These are phyloP conservation scores for Odontocolon sp. DNA, from an alignment of 2,888 invertebrate genomes.

Conservation along the genomic window DNA sequence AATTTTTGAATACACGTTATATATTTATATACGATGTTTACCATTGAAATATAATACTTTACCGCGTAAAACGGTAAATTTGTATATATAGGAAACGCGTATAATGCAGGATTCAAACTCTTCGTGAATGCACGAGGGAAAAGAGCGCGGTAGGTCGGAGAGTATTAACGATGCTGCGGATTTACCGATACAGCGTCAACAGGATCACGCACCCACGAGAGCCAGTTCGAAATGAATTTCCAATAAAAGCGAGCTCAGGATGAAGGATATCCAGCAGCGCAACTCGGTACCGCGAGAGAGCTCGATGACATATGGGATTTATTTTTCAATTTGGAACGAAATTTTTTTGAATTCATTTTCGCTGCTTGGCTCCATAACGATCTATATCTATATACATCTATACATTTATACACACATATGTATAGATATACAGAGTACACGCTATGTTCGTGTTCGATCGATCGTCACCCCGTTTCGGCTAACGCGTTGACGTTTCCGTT, in stretches of 20 bases:
- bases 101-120: not conserved
- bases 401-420: too few species aligned
- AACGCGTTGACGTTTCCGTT: too few species aligned
- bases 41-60: not conserved
- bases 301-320: conserved; percentile 58
- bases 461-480: not conserved
- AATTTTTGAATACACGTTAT: too few species aligned
- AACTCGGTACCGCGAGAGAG: conserved; percentile 36
- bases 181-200: conserved; percentile 37
- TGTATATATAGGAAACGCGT: not conserved
- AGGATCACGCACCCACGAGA: not conserved
- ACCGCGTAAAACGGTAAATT: not conserved
- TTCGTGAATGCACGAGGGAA: not conserved
- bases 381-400: not conserved
- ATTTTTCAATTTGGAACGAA: conserved; percentile 61
- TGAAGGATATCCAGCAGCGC: conserved; percentile 42
- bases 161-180: conserved; percentile 51
- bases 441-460: conserved; percentile 1
- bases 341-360: not conserved
- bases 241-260: conserved; percentile 64
- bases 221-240: conserved; percentile 61
- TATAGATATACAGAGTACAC: not conserved
- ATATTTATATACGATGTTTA: not conserved
- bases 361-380: not conserved
- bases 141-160: not conserved